Percentiles rank a stretch among this genome's conserved stretches.
These are phyloP conservation scores for Lophura nycthemera DNA, from an alignment of 2,113 vertebrate species.

Conservation along the genomic window DNA sequence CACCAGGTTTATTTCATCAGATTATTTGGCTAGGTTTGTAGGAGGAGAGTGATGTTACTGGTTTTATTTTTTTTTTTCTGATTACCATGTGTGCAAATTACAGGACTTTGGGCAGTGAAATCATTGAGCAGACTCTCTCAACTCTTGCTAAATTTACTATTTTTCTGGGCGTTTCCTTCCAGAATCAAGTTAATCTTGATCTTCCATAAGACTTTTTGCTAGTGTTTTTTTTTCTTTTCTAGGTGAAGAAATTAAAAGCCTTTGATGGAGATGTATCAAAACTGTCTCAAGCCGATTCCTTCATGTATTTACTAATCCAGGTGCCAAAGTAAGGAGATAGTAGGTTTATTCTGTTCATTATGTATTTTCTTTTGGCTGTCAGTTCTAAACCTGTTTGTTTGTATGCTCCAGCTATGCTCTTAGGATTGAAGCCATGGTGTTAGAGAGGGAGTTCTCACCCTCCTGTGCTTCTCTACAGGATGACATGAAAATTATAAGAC, in stretches of 20 bases:
- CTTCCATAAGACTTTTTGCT: slow-evolving; percentile 1
- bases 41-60: not conserved
- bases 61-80: not conserved
- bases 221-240: slow-evolving; percentile 34
- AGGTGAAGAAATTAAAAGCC: slow-evolving; percentile 91
- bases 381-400: slow-evolving; percentile 41
- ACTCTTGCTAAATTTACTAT: not conserved
- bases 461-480: slow-evolving; percentile 86
- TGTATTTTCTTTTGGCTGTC: not conserved
- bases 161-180: slow-evolving; percentile 5
- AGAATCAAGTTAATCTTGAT: slow-evolving; percentile 22
- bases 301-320: slow-evolving; percentile 92
- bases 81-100: not conserved
- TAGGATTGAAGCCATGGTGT: slow-evolving; percentile 94
- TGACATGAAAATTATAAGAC: slow-evolving; percentile 87
- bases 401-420: slow-evolving; percentile 86
- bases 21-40: not conserved
- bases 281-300: slow-evolving; percentile 94
- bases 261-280: slow-evolving; percentile 91
- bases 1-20: rapidly evolving
- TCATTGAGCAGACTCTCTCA: not conserved
- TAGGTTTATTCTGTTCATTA: not conserved
- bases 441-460: slow-evolving; percentile 90
- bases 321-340: slow-evolving; percentile 89
- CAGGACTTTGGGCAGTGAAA: not conserved